Evolutionary conservation across 2,797 vertebrate species (phyloP).

Genomic region (Peromyscus attwateri): DNA sequence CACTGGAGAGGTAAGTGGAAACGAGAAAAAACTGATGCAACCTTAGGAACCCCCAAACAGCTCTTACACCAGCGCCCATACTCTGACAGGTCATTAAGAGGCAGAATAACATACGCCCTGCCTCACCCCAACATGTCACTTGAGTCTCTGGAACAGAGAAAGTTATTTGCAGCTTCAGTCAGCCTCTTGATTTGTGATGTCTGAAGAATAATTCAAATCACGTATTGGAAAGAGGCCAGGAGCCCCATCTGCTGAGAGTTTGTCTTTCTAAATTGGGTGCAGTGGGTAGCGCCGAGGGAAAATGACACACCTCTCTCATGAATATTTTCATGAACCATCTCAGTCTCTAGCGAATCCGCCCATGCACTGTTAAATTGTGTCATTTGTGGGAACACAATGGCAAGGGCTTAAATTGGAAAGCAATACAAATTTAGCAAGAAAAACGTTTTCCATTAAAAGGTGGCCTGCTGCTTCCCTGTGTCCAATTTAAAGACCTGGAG

Average conservation of each 20-base stretch:
- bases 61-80: background rate
- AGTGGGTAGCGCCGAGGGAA: constrained; percentile 70
- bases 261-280: constrained; percentile 84
- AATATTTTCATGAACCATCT: constrained; percentile 84
- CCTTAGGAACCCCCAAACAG: background rate
- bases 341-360: constrained; percentile 80
- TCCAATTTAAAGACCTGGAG: background rate
- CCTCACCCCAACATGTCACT: constrained; percentile 15
- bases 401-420: constrained; percentile 60
- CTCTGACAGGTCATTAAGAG: background rate
- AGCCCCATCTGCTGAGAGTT: constrained; percentile 85
- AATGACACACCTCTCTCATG: constrained; percentile 81
- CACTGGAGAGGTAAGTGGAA: constrained; percentile 25
- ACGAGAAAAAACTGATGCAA: background rate
- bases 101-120: background rate
- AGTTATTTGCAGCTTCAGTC: constrained; percentile 38
- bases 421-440: constrained; percentile 40
- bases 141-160: constrained; percentile 52
- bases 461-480: constrained; percentile 4
- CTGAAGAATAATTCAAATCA: constrained; percentile 67
- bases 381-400: constrained; percentile 64
- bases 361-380: constrained; percentile 74
- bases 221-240: constrained; percentile 84
- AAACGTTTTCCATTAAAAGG: background rate
- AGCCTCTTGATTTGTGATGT: constrained; percentile 68